Conservation (phyloP, 2,797 vertebrate genomes). For the Danio tinwini region DNA sequence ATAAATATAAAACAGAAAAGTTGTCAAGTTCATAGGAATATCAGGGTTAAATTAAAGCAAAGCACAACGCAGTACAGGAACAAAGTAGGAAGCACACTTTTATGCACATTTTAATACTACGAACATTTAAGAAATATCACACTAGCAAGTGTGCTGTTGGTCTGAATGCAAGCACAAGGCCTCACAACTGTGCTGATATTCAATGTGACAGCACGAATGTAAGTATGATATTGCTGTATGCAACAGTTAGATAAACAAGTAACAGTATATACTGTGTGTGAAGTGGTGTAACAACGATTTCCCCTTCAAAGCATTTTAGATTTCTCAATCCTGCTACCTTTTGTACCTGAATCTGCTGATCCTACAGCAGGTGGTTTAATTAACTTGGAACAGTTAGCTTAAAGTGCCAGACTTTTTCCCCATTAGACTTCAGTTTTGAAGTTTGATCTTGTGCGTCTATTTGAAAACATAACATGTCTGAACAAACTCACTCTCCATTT, state of each 20-base stretch:
- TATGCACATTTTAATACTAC: slow-evolving; percentile 66
- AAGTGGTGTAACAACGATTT: neutral
- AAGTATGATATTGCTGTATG: slow-evolving; percentile 4
- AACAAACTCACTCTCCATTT: neutral
- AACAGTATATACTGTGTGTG: neutral
- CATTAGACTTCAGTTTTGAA: neutral
- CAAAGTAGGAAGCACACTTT: slow-evolving; percentile 24
- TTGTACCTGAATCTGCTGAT: neutral
- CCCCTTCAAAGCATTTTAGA: neutral
- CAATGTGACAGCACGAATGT: neutral
- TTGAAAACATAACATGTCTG: slow-evolving; percentile 4
- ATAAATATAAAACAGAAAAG: slow-evolving; percentile 12
- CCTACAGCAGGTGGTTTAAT: neutral
- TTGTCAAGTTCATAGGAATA: slow-evolving; percentile 10
- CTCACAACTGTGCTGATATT: slow-evolving; percentile 5
- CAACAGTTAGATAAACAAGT: neutral
- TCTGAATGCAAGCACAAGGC: slow-evolving; percentile 1
- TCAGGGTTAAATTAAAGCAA: slow-evolving; percentile 12
- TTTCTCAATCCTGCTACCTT: neutral
- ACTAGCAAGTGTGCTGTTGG: neutral
- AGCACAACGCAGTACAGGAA: slow-evolving; percentile 5
- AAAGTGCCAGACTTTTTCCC: neutral
- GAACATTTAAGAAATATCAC: slow-evolving; percentile 50
- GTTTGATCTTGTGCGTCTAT: neutral
- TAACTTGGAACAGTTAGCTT: neutral